Evolutionary conservation across 2,888 invertebrate species (phyloP).

Genomic region (Dicranocentrus wangi): DNA sequence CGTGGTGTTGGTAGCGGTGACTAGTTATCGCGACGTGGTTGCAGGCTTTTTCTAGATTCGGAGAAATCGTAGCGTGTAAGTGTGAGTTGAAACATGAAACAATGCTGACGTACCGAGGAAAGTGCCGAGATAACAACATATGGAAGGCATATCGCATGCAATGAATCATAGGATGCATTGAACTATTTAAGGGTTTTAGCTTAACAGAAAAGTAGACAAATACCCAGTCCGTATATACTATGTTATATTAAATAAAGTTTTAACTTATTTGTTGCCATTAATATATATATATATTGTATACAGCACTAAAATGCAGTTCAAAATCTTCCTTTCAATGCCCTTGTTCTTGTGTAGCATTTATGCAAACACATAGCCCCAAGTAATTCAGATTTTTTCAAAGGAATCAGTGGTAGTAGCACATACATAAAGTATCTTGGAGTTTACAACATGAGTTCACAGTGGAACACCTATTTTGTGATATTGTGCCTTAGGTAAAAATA

Average conservation of each 20-base stretch:
- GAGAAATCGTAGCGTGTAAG: slow-evolving; percentile 57
- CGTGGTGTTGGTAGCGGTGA: slow-evolving; percentile 31
- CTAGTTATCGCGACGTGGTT: slow-evolving; percentile 60
- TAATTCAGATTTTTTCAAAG: slow-evolving; percentile 19
- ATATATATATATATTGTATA: too few species aligned
- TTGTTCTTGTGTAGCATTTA: slow-evolving; percentile 57
- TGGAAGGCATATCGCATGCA: slow-evolving; percentile 5
- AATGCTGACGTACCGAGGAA: slow-evolving; percentile 25
- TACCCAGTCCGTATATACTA: too few species aligned
- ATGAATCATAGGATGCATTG: too few species aligned
- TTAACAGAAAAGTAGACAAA: too few species aligned
- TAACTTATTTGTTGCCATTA: too few species aligned
- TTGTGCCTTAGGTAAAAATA: slow-evolving; percentile 54
- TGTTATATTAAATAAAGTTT: too few species aligned
- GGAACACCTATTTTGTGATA: slow-evolving; percentile 21
- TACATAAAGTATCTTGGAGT: slow-evolving; percentile 4
- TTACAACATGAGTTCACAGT: neutral
- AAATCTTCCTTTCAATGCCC: slow-evolving; percentile 63
- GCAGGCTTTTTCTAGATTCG: slow-evolving; percentile 54
- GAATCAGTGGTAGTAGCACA: slow-evolving; percentile 25
- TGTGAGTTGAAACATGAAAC: slow-evolving; percentile 51
- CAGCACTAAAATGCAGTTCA: too few species aligned
- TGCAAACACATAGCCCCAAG: slow-evolving; percentile 58
- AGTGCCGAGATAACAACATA: slow-evolving; percentile 3
- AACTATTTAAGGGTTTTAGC: too few species aligned